Conservation (phyloP, 2,113 vertebrate genomes). For the Craseonycteris thonglongyai region DNA sequence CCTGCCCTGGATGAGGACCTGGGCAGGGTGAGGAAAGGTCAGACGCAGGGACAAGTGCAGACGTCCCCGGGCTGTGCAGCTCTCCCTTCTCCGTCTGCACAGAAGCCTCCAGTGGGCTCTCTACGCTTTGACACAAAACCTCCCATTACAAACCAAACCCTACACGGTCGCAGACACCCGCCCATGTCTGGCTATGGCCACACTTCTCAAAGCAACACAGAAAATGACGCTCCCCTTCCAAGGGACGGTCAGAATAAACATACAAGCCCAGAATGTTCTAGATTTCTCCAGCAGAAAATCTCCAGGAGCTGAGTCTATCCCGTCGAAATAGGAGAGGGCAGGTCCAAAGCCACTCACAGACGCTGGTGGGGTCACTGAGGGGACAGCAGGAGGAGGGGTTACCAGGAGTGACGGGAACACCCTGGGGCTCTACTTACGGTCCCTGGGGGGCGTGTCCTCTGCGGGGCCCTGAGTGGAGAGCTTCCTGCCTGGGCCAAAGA, state of each 20-base stretch:
- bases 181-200: background rate
- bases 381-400: too few species aligned
- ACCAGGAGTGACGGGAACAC: background rate
- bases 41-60: background rate
- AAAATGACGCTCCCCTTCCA: too few species aligned
- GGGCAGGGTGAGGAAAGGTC: background rate
- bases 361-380: fast-evolving
- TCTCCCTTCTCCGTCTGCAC: background rate
- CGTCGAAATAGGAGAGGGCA: fast-evolving
- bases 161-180: fast-evolving
- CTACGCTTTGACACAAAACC: fast-evolving
- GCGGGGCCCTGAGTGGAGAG: background rate
- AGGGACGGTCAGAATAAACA: background rate
- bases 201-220: background rate
- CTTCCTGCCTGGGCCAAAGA: conserved; percentile 73
- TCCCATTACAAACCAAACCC: background rate
- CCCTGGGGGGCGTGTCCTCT: conserved; percentile 1
- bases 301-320: fast-evolving
- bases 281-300: background rate
- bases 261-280: background rate
- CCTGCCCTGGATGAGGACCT: background rate
- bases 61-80: background rate
- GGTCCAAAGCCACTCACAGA: background rate
- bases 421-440: conserved; percentile 66
- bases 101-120: background rate